These are phyloP conservation scores for Sebastes kiyomatsui DNA, from an alignment of 2,797 vertebrate genomes.

Conservation along the genomic window DNA sequence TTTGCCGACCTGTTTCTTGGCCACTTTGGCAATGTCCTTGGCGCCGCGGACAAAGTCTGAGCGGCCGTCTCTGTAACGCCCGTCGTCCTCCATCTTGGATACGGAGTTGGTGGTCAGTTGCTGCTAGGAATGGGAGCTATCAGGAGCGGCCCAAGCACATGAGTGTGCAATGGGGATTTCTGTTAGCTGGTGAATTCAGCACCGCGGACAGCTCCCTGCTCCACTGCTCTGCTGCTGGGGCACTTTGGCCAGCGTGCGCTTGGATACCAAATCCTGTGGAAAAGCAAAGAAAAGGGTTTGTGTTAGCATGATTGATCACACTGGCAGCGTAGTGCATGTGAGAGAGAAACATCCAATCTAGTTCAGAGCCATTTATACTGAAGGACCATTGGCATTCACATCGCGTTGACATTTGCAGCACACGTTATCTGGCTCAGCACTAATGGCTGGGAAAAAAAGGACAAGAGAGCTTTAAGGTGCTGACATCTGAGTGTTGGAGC, in stretches of 20 bases:
- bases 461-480: constrained; percentile 38
- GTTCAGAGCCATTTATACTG: constrained; percentile 15
- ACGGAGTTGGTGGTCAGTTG: constrained; percentile 31
- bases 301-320: constrained; percentile 26
- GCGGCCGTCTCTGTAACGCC: constrained; percentile 87
- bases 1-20: constrained; percentile 93
- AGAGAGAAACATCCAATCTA: not conserved
- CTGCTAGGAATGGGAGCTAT: constrained; percentile 60
- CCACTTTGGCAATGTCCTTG: constrained; percentile 97
- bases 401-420: not conserved
- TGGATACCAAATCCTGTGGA: constrained; percentile 46
- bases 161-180: constrained; percentile 47
- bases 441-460: not conserved
- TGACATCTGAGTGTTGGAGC: constrained; percentile 16
- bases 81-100: constrained; percentile 90
- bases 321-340: not conserved
- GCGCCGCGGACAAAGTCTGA: constrained; percentile 95
- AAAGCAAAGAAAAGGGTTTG: constrained; percentile 29
- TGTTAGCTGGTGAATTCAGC: constrained; percentile 58
- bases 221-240: constrained; percentile 35
- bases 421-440: constrained; percentile 10
- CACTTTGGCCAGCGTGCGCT: constrained; percentile 12
- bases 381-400: not conserved
- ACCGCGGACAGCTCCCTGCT: constrained; percentile 64
- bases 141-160: constrained; percentile 75